Evolutionary conservation across 2,113 vertebrate genomes (phyloP).

Genomic region (Etia nguti): DNA sequence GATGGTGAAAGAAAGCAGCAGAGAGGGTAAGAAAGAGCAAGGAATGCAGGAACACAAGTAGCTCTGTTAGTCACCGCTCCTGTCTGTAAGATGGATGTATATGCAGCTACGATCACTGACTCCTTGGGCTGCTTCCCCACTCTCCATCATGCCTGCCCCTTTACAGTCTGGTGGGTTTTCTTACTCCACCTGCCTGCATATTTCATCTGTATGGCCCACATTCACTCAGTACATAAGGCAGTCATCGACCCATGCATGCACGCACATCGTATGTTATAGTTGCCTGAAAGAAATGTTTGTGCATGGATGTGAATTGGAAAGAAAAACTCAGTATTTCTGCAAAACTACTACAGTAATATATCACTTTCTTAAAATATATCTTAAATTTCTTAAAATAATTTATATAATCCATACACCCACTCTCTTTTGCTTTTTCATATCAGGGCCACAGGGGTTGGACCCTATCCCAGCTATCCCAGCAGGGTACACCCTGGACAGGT

Average conservation of each 20-base stretch:
- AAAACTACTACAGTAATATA: neutral
- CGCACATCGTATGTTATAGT: neutral
- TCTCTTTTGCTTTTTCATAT: neutral
- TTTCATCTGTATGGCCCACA: neutral
- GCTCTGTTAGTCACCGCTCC: constrained; percentile 2
- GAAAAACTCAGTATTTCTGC: neutral
- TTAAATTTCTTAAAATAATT: neutral
- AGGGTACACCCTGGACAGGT: neutral
- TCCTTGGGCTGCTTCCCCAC: neutral
- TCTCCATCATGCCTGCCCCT: neutral
- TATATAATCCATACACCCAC: neutral
- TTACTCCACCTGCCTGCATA: neutral
- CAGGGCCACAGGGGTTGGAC: neutral
- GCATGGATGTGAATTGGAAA: neutral
- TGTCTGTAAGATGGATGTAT: constrained; percentile 13
- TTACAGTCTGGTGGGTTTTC: neutral
- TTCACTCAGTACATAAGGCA: neutral
- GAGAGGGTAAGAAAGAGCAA: neutral
- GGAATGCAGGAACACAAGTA: neutral
- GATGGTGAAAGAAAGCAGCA: neutral
- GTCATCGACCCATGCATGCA: neutral
- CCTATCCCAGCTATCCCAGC: too few relatives aligned
- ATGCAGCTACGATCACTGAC: neutral
- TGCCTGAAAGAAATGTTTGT: neutral
- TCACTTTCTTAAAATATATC: accelerated